Evolutionary conservation across 2,888 invertebrate species (phyloP).

Genomic region (Bruchidius siliquastri): DNA sequence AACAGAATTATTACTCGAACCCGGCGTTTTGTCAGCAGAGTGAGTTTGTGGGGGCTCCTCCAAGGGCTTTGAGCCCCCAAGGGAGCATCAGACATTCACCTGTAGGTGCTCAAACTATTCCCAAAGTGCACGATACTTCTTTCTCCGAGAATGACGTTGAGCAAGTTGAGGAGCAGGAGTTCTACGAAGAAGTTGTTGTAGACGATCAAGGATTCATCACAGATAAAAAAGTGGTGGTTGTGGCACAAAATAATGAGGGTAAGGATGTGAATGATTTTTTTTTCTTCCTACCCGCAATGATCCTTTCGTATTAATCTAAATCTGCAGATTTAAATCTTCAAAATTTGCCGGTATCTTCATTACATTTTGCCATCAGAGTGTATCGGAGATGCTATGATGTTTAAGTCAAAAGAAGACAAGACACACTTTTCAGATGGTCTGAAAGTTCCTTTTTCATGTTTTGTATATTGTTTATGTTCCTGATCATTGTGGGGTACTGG

Average conservation of each 20-base stretch:
- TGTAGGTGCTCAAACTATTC: slow-evolving; percentile 42
- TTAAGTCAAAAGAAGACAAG: too few species aligned
- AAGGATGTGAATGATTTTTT: slow-evolving; percentile 13
- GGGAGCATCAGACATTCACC: slow-evolving; percentile 39
- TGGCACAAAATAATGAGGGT: slow-evolving; percentile 40
- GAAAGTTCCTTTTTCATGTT: too few species aligned
- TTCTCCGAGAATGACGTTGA: slow-evolving; percentile 22
- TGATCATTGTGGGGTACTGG: too few species aligned
- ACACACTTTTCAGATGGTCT: too few species aligned
- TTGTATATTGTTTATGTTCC: too few species aligned
- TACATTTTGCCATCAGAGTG: too few species aligned
- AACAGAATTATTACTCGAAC: slow-evolving; percentile 65
- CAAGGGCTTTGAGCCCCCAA: slow-evolving; percentile 26
- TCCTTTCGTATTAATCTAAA: too few species aligned
- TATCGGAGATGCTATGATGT: too few species aligned
- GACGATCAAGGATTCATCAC: slow-evolving; percentile 42
- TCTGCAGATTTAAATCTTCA: too few species aligned
- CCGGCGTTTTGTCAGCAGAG: slow-evolving; percentile 77
- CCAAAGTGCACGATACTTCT: slow-evolving; percentile 30
- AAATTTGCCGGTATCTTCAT: too few species aligned
- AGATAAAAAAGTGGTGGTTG: slow-evolving; percentile 43
- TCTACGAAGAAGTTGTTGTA: slow-evolving; percentile 46
- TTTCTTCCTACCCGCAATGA: too few species aligned
- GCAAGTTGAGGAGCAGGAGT: slow-evolving; percentile 42
- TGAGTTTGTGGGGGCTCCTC: slow-evolving; percentile 54